Base-by-base conservation (phyloP, 2,797 vertebrate genomes). In the Sebastes vulpes region DNA sequence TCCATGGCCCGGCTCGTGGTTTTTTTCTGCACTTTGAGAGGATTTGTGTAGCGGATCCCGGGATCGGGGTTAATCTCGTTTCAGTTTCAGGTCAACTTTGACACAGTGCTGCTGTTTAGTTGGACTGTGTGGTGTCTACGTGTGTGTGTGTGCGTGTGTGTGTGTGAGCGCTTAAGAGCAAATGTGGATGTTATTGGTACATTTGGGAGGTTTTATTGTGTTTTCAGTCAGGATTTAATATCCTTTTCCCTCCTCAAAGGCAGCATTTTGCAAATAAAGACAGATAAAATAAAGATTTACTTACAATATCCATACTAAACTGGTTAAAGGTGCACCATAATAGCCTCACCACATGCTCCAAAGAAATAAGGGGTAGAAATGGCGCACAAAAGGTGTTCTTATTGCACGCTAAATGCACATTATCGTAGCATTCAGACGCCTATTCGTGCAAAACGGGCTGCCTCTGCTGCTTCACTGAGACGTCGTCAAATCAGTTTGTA, bases 61-160 rank as follows among this genome's bases (percentile, higher is more conserved):
- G 38, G 84, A 90, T 84, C 81, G 57, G 84, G 87, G 92, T 94
- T 94, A 93, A 94, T 94, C 93, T 89, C 6, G 87, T 88, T 83
- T 81, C 79, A 70, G 82, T 85, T 90, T 85, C 72, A 59, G 92
- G 90, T 92, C 91, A 92, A 85, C 91, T 82, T 80, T 78, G 59
- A 81, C 86, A 79, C 77, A 60, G 53, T 6, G 65, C 73, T 54
- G 72, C 35, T 68, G 75, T 77, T 75, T 23, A 23, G 71, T 61
- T 28, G 65, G 65, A 46, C 68, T 42, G 67, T 76, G 81, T 28
- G 20, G 74, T 76, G 64, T 46, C 32, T 75, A 18, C 1, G 31
- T 12, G 21, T 38, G 20, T 9, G 59, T 9, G 35, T 35, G 35
- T 35, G 1, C 12, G 11, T 8, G 38, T 12, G 20, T 38, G 21